Percentiles rank a stretch among this genome's conserved stretches.
These are phyloP conservation scores for Petromus typicus DNA, from an alignment of 2,113 vertebrate genomes.

Conservation along the genomic window DNA sequence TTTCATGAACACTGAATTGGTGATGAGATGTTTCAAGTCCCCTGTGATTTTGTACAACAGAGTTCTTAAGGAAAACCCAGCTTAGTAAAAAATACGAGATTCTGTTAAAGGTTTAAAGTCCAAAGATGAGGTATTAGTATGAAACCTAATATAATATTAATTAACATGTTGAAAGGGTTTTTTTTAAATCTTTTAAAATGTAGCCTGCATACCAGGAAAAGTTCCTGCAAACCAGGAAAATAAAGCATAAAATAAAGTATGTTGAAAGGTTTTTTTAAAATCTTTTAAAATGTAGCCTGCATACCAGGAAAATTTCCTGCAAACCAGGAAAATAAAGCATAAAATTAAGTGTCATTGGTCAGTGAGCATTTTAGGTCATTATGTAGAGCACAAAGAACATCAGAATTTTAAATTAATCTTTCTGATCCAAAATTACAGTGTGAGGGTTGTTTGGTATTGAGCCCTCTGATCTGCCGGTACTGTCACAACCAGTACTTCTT, in stretches of 20 bases:
- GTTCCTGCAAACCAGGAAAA: neutral
- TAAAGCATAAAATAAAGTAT: neutral
- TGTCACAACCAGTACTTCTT: too few species aligned
- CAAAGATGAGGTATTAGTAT: neutral
- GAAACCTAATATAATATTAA: neutral
- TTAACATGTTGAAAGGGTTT: neutral
- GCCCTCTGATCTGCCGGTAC: too few species aligned
- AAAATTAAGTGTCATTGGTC: neutral
- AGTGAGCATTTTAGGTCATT: neutral
- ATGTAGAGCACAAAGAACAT: neutral
- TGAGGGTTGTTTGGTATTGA: too few species aligned
- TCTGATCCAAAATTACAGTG: too few species aligned
- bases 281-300: neutral
- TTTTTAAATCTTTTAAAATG: neutral
- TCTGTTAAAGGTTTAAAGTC: neutral
- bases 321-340: neutral
- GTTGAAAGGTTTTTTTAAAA: neutral
- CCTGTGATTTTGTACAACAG: neutral
- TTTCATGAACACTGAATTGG: neutral
- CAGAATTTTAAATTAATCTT: too few species aligned
- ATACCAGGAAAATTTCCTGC: neutral
- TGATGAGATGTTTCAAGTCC: neutral
- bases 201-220: neutral
- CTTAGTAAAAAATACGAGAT: constrained; percentile 24
- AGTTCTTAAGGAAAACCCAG: neutral